These are phyloP conservation scores for Lophius americanus DNA, from an alignment of 2,797 vertebrate species.

Conservation along the genomic window DNA sequence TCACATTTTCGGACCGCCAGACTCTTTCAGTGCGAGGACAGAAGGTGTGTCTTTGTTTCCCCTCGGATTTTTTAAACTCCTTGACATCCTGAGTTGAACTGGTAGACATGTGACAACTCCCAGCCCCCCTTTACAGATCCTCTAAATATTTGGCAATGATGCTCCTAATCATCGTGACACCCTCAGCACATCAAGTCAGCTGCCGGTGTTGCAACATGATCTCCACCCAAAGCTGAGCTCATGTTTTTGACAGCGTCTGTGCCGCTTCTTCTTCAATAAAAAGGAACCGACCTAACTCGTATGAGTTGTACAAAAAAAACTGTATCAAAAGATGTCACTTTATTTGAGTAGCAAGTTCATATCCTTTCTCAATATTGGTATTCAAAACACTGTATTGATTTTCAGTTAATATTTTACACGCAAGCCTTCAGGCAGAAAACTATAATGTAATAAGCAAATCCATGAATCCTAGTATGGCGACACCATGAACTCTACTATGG, in stretches of 20 bases:
- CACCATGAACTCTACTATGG: too few species aligned
- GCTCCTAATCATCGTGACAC: constrained; percentile 11
- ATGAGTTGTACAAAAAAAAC: too few species aligned
- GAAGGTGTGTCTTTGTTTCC: background rate
- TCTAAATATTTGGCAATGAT: constrained; percentile 39
- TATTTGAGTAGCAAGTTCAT: too few species aligned
- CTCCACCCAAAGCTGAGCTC: constrained; percentile 28
- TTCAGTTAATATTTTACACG: too few species aligned
- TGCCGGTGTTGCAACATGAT: constrained; percentile 2
- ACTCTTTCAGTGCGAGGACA: constrained; percentile 3
- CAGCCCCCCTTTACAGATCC: constrained; percentile 18
- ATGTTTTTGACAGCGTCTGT: background rate
- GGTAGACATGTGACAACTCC: constrained; percentile 15
- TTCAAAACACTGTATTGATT: too few species aligned
- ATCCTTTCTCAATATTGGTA: too few species aligned
- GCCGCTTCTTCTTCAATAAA: background rate
- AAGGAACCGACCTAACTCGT: too few species aligned
- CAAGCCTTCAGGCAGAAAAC: too few species aligned
- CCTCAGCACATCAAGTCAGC: constrained; percentile 17
- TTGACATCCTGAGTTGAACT: constrained; percentile 37
- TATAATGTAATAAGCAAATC: too few species aligned
- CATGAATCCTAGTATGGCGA: too few species aligned
- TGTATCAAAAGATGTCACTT: too few species aligned
- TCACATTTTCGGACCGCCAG: constrained; percentile 2
- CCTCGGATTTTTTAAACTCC: constrained; percentile 31